Evolutionary conservation across 1,140 invertebrate genomes (phyloP).

Genomic region (Brachionus koreanus): DNA sequence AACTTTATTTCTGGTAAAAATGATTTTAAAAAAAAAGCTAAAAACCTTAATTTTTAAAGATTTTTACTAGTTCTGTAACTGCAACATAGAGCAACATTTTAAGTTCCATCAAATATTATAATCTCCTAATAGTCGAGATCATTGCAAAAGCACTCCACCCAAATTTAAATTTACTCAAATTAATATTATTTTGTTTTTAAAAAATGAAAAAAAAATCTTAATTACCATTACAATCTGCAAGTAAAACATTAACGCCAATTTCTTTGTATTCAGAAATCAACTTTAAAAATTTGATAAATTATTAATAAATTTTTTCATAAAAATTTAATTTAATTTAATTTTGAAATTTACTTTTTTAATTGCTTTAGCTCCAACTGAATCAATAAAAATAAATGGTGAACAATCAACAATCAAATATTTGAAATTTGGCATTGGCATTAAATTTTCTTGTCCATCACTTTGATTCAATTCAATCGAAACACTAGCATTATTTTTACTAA

Average conservation of each 20-base stretch:
- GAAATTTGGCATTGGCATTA: background rate
- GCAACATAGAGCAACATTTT: too few species aligned
- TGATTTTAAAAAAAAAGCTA: too few species aligned
- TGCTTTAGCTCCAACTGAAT: slow-evolving; percentile 30
- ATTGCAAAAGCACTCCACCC: too few species aligned
- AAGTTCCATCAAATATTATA: too few species aligned
- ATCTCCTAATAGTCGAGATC: too few species aligned
- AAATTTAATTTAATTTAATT: background rate
- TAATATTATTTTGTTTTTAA: too few species aligned
- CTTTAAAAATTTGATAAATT: background rate
- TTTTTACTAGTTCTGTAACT: too few species aligned
- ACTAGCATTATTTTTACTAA: background rate
- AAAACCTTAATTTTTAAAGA: too few species aligned
- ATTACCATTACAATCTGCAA: slow-evolving; percentile 14
- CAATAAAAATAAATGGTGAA: slow-evolving; percentile 30
- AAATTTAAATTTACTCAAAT: too few species aligned
- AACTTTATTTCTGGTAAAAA: too few species aligned
- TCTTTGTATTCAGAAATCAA: slow-evolving; percentile 2
- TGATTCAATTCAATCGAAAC: background rate
- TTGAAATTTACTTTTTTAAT: background rate
- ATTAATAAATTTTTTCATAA: too few species aligned
- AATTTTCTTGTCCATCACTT: background rate
- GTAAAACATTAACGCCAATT: background rate
- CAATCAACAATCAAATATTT: slow-evolving; percentile 29
- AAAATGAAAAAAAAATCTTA: background rate